Conservation (phyloP, 2,888 invertebrate genomes). For the Carcina quercana region DNA sequence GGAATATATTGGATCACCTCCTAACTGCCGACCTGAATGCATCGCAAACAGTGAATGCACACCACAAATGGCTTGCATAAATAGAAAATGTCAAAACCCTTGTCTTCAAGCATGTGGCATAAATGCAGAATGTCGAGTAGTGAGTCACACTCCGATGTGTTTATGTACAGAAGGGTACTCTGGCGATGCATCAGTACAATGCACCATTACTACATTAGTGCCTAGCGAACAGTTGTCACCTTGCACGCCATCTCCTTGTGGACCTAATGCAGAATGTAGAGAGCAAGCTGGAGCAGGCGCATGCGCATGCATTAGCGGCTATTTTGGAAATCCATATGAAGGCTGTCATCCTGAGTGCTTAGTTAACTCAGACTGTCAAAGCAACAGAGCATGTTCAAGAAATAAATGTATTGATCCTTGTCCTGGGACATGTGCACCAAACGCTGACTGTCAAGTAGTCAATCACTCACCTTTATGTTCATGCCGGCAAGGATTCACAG, state of each 20-base stretch:
- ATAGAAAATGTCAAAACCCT: conserved; percentile 85
- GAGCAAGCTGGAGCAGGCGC: conserved; percentile 75
- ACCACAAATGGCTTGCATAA: conserved; percentile 80
- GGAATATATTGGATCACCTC: conserved; percentile 80
- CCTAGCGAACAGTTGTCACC: conserved; percentile 58
- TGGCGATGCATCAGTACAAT: conserved; percentile 85
- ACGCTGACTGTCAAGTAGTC: conserved; percentile 83
- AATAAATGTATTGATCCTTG: conserved; percentile 87
- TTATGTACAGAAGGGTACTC: conserved; percentile 79
- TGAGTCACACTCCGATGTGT: conserved; percentile 84
- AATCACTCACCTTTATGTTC: conserved; percentile 81
- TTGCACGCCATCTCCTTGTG: conserved; percentile 77
- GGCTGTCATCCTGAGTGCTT: conserved; percentile 84
- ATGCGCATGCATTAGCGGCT: conserved; percentile 81
- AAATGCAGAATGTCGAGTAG: conserved; percentile 83
- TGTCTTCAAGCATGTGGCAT: conserved; percentile 82
- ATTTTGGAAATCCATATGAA: conserved; percentile 87
- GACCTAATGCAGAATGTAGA: conserved; percentile 77
- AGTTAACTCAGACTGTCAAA: conserved; percentile 81
- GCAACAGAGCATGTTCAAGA: conserved; percentile 80
- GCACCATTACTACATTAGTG: conserved; percentile 42
- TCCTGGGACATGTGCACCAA: conserved; percentile 83
- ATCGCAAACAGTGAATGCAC: conserved; percentile 82
- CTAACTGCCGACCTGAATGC: conserved; percentile 84
- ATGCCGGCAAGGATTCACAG: conserved; percentile 78